phyloP scores from a whole-genome alignment of 1,140 invertebrate genomes.

The Paraescarpia echinospica region DNA sequence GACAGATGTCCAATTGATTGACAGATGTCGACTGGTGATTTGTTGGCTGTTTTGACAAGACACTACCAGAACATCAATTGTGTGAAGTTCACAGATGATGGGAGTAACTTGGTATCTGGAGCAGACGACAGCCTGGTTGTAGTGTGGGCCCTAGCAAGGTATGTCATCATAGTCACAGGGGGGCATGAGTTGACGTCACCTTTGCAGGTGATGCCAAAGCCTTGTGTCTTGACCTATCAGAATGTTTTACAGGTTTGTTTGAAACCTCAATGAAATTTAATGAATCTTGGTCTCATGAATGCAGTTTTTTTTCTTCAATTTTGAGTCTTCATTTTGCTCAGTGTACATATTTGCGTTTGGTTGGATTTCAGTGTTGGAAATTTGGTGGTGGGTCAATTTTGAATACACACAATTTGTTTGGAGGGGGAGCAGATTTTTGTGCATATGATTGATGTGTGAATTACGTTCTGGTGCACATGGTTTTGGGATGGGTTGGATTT shows the following conservation, averaged over 20 bases:
- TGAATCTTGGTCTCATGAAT: too few relatives aligned
- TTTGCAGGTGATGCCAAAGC: not conserved
- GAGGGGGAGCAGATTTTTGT: too few relatives aligned
- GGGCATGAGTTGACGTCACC: not conserved
- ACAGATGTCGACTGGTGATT: conserved; percentile 71
- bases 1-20: too few relatives aligned
- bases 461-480: too few relatives aligned
- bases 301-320: too few relatives aligned
- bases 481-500: too few relatives aligned
- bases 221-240: not conserved
- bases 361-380: too few relatives aligned
- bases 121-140: conserved; percentile 84
- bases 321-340: conserved; percentile 19
- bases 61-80: conserved; percentile 80
- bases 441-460: too few relatives aligned
- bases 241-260: not conserved
- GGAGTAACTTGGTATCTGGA: conserved; percentile 70
- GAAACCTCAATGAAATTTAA: not conserved
- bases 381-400: too few relatives aligned
- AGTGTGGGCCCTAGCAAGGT: conserved; percentile 69
- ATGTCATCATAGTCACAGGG: conserved; percentile 53
- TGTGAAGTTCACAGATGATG: conserved; percentile 74
- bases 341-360: too few relatives aligned
- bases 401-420: too few relatives aligned
- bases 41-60: conserved; percentile 70